Evolutionary conservation across 1,140 invertebrate genomes (phyloP), one percentile per base, ranked within the genome.

Genomic region (Drosophila willistoni): DNA sequence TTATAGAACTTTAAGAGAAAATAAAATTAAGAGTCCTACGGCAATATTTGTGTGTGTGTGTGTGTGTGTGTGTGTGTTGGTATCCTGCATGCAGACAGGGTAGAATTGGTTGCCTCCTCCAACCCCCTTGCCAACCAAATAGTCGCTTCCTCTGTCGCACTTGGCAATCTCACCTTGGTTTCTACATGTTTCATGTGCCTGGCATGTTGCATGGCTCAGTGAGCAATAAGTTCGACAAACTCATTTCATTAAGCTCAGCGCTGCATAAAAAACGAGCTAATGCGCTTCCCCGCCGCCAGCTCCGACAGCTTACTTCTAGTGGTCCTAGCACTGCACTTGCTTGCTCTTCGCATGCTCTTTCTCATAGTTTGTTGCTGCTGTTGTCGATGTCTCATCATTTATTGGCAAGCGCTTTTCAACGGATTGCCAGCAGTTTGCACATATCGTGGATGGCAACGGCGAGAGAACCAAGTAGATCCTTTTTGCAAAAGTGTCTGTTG

Each of bases 391-490:
- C 61, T 70, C 77, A 77, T 44, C 55, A 87, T 89, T 87, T 87
- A 87, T 87, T 86, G 83, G 83, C 84, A 86, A 86, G 84, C 79
- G 84, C 83, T 86, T 86, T 87, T 87, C 84, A 87, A 77, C 84
- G 79, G 83, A 83, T 86, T 86, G 83, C 69, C 83, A 87, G 73
- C 66, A 76, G 66, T 47, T 76, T 41, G 77, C 59, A 76, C 64
- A 77, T 57, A 68, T 73, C 36, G 73, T 56, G 19, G 59, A 44
- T 39, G 47, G 44, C 29, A 19, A 10, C 17, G 10, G 59, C 51
- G n/a, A n/a, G n/a, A 25, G 59, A 42, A 56, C 51, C 29, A 54
- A 44, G 44, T n/a, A 42, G 13, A 42, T 55, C 33, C 12, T 33
- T 42, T 51, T 51, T 51, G 44, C 44, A 64, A 47, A 57, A 60